phyloP scores from a whole-genome alignment of 2,888 invertebrate genomes.

The Aproaerema taeniolella region DNA sequence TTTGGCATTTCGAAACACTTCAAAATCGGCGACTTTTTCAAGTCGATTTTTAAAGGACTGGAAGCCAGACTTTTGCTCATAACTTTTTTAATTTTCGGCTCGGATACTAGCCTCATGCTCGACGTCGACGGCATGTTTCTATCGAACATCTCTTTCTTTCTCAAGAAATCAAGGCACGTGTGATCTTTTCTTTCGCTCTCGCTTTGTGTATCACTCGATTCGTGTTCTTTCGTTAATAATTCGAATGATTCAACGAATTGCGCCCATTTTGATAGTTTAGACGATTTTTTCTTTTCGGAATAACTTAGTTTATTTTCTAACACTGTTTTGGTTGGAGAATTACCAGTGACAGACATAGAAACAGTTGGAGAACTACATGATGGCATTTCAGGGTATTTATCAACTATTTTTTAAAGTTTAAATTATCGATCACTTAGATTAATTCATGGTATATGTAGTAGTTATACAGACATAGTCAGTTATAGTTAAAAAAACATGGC shows the following conservation, averaged over 20 bases:
- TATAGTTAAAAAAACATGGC: too few species aligned
- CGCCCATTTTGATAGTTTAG: slow-evolving; percentile 40
- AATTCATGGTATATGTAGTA: not conserved
- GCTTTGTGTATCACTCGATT: slow-evolving; percentile 35
- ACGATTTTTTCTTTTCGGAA: slow-evolving; percentile 16
- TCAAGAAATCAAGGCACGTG: slow-evolving; percentile 40
- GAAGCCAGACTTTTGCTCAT: slow-evolving; percentile 46
- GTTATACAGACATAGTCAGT: too few species aligned
- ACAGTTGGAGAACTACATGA: slow-evolving; percentile 38
- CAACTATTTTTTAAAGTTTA: not conserved
- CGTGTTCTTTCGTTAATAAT: slow-evolving; percentile 33
- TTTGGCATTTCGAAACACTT: slow-evolving; percentile 52
- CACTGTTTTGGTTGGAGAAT: slow-evolving; percentile 35
- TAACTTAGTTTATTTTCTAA: slow-evolving; percentile 10
- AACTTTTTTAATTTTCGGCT: slow-evolving; percentile 19
- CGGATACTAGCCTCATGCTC: slow-evolving; percentile 25
- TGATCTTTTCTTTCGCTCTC: slow-evolving; percentile 35
- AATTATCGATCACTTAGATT: not conserved
- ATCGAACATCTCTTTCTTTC: slow-evolving; percentile 35
- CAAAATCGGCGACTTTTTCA: slow-evolving; percentile 37
- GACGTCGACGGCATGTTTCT: slow-evolving; percentile 31
- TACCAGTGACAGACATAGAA: slow-evolving; percentile 47
- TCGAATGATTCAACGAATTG: slow-evolving; percentile 52
- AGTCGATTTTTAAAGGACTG: slow-evolving; percentile 42
- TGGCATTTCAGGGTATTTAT: slow-evolving; percentile 24